Base-by-base conservation (phyloP, 2,888 invertebrate species). In the Pardosa pseudoannulata region DNA sequence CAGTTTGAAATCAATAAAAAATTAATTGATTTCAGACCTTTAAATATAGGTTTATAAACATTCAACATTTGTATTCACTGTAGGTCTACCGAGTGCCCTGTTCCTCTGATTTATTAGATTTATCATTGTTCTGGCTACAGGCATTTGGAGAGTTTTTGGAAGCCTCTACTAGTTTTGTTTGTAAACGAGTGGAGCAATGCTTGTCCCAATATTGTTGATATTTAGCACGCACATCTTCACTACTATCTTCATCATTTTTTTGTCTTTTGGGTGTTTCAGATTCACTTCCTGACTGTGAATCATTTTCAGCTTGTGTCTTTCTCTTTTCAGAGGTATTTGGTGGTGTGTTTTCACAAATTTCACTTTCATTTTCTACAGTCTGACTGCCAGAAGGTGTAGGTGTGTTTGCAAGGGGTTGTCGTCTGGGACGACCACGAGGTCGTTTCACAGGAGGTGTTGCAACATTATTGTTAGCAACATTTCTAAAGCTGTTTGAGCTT, bases 121-220 rank as follows among this genome's bases (percentile, higher is more conserved):
- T 67, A 16, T 79, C 79, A 28, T 36, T 50, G 19, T 29, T 56
- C 27, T 23, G 19, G 39, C 31, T 32, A 65, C 70, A 70, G 13
- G 6, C 50, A 36, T 80, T 75, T n/a, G 80, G 67, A n/a, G 78
- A 65, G 29, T 46, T 76, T 65, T 68, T 73, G 16, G 79, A 71
- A 19, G 71, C 29, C 7, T 82, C 82, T 1, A 76, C 28, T 64
- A 76, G 9, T 46, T 67, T 83, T 39, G 65, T 56, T 28, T 78
- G 72, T 32, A 68, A 32, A 9, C 74, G 79, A 71, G 79, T n/a
- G 0, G 79, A 68, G 39, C 79, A 79, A 28, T 79, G 75, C 46
- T 86, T 79, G 16, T 86, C 73, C 85, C 85, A 86, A 36, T 79
- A 86, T 39, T 79, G 79, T 19, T 86, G 79, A 28, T 79, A 85